These are phyloP conservation scores for Porphyrio hochstetteri DNA, from an alignment of 2,113 vertebrate genomes.

Conservation along the genomic window DNA sequence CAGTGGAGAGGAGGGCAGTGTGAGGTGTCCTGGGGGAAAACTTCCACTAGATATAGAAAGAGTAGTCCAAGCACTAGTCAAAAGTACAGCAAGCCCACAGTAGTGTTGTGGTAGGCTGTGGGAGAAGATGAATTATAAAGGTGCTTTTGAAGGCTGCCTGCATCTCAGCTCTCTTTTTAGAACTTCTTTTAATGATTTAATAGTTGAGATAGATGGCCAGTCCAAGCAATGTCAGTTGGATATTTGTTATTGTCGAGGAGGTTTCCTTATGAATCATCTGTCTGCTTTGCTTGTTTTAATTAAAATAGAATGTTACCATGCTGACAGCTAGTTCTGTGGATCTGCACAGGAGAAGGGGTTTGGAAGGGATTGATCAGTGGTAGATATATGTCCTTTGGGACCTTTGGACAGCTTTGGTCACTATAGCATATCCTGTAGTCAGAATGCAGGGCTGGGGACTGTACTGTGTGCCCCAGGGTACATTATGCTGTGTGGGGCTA, in stretches of 20 bases:
- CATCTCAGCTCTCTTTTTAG: not conserved
- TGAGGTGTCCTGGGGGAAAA: not conserved
- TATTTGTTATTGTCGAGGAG: not conserved
- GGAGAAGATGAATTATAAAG: not conserved
- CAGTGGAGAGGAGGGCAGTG: not conserved
- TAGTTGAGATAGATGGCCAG: not conserved
- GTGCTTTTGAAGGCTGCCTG: slow-evolving; percentile 5
- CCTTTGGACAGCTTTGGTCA: not conserved
- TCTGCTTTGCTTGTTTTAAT: slow-evolving; percentile 9
- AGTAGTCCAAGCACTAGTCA: not conserved
- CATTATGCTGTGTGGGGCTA: not conserved
- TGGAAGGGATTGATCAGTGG: not conserved
- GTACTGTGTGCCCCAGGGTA: not conserved
- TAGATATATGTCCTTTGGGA: not conserved
- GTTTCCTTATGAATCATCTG: slow-evolving; percentile 1
- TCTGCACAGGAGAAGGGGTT: not conserved
- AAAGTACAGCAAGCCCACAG: not conserved
- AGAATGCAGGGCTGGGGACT: not conserved
- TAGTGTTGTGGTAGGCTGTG: not conserved
- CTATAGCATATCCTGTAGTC: fast-evolving
- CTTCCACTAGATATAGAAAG: not conserved
- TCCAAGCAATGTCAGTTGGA: not conserved
- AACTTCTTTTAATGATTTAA: not conserved
- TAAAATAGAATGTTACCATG: not conserved
- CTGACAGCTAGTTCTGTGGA: not conserved